Percentiles rank a stretch among this genome's conserved stretches.
Conservation (phyloP, 2,113 vertebrate species). For the Saguinus imperator region DNA sequence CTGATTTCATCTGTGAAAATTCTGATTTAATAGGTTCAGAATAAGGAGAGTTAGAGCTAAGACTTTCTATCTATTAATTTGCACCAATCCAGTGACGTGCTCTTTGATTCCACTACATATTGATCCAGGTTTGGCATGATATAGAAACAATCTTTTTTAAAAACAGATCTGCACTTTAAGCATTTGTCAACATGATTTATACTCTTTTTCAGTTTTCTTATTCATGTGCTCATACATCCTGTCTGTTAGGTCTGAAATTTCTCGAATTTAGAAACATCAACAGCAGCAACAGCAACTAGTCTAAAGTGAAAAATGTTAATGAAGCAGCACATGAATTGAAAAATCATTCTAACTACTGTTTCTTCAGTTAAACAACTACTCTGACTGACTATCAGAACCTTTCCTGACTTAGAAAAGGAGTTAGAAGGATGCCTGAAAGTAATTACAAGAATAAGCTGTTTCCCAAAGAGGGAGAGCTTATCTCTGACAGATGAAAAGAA, state of each 20-base stretch:
- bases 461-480: background rate
- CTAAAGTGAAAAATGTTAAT: background rate
- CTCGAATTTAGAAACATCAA: background rate
- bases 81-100: background rate
- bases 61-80: background rate
- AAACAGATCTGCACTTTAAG: background rate
- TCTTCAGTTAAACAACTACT: background rate
- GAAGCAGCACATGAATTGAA: background rate
- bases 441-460: background rate
- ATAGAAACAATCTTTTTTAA: background rate
- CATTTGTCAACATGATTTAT: background rate
- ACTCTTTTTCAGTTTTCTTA: background rate
- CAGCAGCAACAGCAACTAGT: background rate
- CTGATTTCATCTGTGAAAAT: background rate
- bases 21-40: background rate
- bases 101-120: background rate
- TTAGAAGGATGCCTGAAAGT: background rate
- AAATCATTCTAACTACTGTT: background rate
- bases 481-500: slow-evolving; percentile 19
- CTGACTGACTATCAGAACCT: background rate
- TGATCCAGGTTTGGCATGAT: background rate
- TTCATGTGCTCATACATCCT: background rate
- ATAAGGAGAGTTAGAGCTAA: background rate
- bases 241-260: background rate
- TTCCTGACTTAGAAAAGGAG: background rate